Evolutionary conservation across 2,888 invertebrate species (phyloP).

Genomic region (Drosophila anomalata): DNA sequence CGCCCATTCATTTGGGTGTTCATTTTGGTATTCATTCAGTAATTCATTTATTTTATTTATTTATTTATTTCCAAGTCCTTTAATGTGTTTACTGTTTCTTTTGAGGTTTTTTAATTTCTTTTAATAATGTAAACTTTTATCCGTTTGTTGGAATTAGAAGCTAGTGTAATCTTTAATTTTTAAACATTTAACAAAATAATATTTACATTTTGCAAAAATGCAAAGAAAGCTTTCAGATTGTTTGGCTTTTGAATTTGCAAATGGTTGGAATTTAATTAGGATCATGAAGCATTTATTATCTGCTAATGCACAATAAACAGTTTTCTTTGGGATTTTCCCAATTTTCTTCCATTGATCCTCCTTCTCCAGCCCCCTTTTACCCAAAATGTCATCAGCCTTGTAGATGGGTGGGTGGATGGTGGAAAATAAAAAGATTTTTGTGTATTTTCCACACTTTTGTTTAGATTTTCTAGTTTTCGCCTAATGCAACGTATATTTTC

Average conservation of each 20-base stretch:
- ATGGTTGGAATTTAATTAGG: conserved; percentile 1
- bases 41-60: conserved; percentile 40
- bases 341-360: background rate
- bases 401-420: conserved; percentile 1
- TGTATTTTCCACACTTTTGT: conserved; percentile 17
- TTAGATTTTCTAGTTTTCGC: conserved; percentile 33
- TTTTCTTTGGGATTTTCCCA: background rate
- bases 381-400: conserved; percentile 21
- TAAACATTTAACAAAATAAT: background rate
- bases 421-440: conserved; percentile 27
- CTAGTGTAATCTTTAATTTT: background rate
- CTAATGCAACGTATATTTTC: conserved; percentile 40
- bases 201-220: background rate
- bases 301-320: background rate
- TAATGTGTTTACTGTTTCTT: no score
- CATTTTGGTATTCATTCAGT: conserved; percentile 34
- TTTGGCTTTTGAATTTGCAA: background rate
- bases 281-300: background rate
- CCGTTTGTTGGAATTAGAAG: conserved; percentile 13
- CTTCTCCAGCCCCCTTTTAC: background rate
- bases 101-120: no score
- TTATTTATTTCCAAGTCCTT: conserved; percentile 33
- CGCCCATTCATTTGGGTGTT: conserved; percentile 32
- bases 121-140: no score
- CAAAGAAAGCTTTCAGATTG: background rate